phyloP scores from a whole-genome alignment of 2,888 invertebrate species.

The Drosophila kuntzei region DNA sequence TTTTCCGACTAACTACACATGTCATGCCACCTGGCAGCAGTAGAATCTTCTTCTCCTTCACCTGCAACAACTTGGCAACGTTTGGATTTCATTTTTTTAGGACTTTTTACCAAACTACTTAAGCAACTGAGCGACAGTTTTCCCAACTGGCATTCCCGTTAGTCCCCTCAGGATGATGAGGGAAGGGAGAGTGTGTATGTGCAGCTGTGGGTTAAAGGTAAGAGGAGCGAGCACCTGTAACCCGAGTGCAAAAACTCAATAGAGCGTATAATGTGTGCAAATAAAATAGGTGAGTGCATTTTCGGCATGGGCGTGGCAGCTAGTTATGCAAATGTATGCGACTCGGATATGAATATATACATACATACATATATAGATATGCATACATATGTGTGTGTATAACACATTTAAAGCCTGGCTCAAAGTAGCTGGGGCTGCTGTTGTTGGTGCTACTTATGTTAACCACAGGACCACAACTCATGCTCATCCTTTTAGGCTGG shows the following conservation, averaged over 20 bases:
- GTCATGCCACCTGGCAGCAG: slow-evolving; percentile 26
- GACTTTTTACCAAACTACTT: slow-evolving; percentile 39
- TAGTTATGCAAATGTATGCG: slow-evolving; percentile 51
- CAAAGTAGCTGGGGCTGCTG: slow-evolving; percentile 19
- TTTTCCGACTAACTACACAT: slow-evolving; percentile 32
- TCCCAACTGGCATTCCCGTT: slow-evolving; percentile 32
- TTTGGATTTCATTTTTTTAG: slow-evolving; percentile 29
- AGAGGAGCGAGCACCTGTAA: slow-evolving; percentile 15
- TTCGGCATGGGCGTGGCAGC: slow-evolving; percentile 33
- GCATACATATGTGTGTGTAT: slow-evolving; percentile 1
- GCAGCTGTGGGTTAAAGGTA: background rate
- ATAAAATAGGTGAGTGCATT: slow-evolving; percentile 74
- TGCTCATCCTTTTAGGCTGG: slow-evolving; percentile 25
- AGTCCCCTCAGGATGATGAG: slow-evolving; percentile 30
- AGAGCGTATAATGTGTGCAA: slow-evolving; percentile 76
- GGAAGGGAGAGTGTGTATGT: background rate
- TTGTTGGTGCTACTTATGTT: background rate
- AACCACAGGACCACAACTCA: background rate
- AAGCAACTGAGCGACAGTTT: slow-evolving; percentile 54
- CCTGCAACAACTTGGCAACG: slow-evolving; percentile 14
- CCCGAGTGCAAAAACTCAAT: slow-evolving; percentile 59
- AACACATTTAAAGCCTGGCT: background rate
- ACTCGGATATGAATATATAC: slow-evolving; percentile 15
- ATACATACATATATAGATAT: background rate
- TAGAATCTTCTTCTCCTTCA: background rate